Evolutionary conservation across 2,888 invertebrate genomes (phyloP), one percentile per base, ranked within the genome.

Genomic region (Nowickia ferox): DNA sequence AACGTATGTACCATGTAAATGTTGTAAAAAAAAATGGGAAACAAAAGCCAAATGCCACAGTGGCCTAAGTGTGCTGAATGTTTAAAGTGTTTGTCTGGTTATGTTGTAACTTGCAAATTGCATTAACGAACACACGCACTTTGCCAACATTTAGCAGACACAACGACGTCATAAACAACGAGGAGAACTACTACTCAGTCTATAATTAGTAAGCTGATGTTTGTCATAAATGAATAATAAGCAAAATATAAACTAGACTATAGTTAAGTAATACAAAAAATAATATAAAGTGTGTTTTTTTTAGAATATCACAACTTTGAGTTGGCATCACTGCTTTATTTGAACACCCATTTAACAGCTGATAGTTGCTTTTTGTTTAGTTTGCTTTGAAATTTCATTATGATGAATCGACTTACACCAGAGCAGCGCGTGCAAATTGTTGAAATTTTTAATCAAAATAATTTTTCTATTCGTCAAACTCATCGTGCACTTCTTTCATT

Each of bases 61-160:
- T 51, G 59, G 53, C 51, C 68, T 40, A 81, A 81, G 81, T 74
- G 66, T 78, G 65, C 71, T 83, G 83, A 86, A 79, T 75, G 69
- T 30, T 82, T 78, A 74, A 81, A 82, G 30, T 78, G 30, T 78
- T 69, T 75, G 82, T 79, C 30, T 30, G 30, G 30, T 30, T 30
- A 30, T 30, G 30, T 6, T 30, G 59, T 82, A 78, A 78, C 63
- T 86, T 86, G 74, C 79, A 86, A 86, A 86, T 82, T 75, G 53
- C 79, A 86, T 86, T 83, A 86, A 86, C 17, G 11, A 61, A 61
- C 11, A 11, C 42, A 61, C 79, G 79, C 83, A 86, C 71, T 72
- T 86, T 79, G 83, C 59, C 86, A 83, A 66, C 79, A 86, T 83
- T 83, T 86, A 61, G 83, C 79, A 86, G 86, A 86, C 86, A 83